Evolutionary conservation across 2,797 vertebrate genomes (phyloP), one percentile per base, ranked within the genome.

Genomic region (Cephalopachus bancanus): DNA sequence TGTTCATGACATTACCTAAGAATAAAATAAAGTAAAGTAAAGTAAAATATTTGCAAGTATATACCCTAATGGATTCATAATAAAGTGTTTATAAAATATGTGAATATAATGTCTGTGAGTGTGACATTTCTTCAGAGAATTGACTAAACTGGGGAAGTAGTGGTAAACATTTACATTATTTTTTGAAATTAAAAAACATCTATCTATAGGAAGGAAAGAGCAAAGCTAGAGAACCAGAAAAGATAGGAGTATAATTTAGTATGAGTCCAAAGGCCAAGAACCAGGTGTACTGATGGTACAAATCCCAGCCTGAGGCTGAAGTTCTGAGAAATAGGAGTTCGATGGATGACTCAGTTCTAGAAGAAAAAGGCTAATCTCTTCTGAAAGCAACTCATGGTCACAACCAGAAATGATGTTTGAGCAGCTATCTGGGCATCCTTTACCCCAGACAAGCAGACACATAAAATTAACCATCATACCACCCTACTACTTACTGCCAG

Each of bases 61-160:
- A 72, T 94, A 89, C 62, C 55, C 75, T 96, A 79, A 93, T 24
- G 44, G 84, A 93, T 86, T 94, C 81, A 93, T 87, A 92, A 92
- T 67, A 84, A 92, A 91, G 72, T 96, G 71, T 87, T 86, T 84
- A 83, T 44, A 51, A 80, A 93, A 96, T 75, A 96, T 96, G 93
- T 87, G 87, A 91, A 74, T 85, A 76, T 86, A 91, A 94, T 87
- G 74, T 80, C 83, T 94, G 24, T 60, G 95, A 96, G 75, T 94
- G 80, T 96, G 92, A 96, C 88, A 96, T 95, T 97, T 97, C 87
- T 95, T 94, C 22, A 84, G 90, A 96, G 71, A 62, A 92, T 19
- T 94, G 28, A 96, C 57, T 86, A 89, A 96, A 89, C 86, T 81
- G 20, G 44, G 65, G 67, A 95, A 93, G 62, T 81, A 19, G 60